Evolutionary conservation across 2,888 invertebrate species (phyloP), one percentile per base, ranked within the genome.

Genomic region (Melinopterus prodromus): DNA sequence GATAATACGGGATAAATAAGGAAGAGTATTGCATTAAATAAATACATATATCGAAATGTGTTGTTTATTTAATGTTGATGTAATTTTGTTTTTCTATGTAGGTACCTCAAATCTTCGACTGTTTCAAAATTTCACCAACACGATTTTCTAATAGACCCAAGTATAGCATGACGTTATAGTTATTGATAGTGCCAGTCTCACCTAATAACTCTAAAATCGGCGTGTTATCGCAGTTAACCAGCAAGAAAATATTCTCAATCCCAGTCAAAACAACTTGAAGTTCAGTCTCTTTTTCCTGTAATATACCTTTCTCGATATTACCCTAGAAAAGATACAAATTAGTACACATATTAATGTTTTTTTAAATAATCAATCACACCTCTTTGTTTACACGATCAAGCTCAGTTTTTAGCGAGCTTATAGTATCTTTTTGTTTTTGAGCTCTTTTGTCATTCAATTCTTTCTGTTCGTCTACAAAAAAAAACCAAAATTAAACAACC

Each of bases 61-160:
- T 53, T 3, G 2, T 53, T 38, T 38, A 38, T 38, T 53, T 53
- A 7, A 53, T 53, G 12, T 53, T 53, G 53, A 53, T 12, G 53
- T 26, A 53, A 3, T 53, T 53, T 9, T 53, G 53, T 53, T 2
- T 7, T 9, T 53, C 12, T 9, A 6, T 38, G 38, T 9, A 38
- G 9, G 9, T 9, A 9, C 12, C 9, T 53, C 53, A 53, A 53
- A 9, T 53, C 9, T 53, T 53, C 53, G 12, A 53, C 5, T 72
- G 16, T 83, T 90, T 91, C 77, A 95, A 91, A 82, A 94, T 91
- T 84, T 95, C 94, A 37, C 91, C 91, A 16, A 94, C 93, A 79
- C 93, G 93, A 86, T 94, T 93, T 86, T 97, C 97, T 83, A 98
- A 92, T 70, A 97, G 93, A 83, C 95, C 95, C 85, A 97, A 91